Percentiles rank a stretch among this genome's conserved stretches.
Evolutionary conservation across 2,113 vertebrate genomes (phyloP).

Genomic region (Felis catus): DNA sequence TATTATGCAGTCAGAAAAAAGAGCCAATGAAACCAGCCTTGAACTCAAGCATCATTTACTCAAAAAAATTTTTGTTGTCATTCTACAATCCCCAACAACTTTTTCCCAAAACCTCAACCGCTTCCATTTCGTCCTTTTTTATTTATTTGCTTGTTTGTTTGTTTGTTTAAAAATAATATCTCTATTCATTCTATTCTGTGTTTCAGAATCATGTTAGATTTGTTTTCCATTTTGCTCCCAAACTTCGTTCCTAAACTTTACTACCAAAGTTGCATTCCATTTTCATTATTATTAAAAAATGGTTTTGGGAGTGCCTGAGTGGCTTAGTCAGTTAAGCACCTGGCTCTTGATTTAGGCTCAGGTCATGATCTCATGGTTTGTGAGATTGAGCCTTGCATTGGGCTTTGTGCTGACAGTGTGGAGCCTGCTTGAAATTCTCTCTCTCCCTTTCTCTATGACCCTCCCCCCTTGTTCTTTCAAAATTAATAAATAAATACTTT

Average conservation of each 20-base stretch:
- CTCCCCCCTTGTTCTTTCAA: too few relatives aligned
- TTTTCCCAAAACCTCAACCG: neutral
- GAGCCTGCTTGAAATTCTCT: too few relatives aligned
- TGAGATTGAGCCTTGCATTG: too few relatives aligned
- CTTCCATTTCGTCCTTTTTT: neutral
- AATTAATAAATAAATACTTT: too few relatives aligned
- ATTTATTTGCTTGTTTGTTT: neutral
- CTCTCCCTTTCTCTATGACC: too few relatives aligned
- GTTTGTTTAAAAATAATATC: neutral
- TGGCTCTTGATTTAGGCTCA: too few relatives aligned
- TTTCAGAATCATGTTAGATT: neutral
- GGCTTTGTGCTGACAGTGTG: too few relatives aligned
- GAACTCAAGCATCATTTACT: neutral
- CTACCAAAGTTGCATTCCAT: neutral
- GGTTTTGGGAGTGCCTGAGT: neutral
- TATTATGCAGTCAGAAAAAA: neutral
- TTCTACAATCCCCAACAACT: fast-evolving
- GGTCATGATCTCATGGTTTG: too few relatives aligned
- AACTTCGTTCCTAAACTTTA: neutral
- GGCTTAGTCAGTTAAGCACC: too few relatives aligned
- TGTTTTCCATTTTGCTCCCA: neutral
- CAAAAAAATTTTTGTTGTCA: neutral
- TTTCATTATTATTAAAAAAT: neutral
- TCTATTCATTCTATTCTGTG: neutral
- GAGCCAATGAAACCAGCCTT: neutral